These are phyloP conservation scores for Podotricha telesiphe DNA, from an alignment of 2,888 invertebrate genomes.

Conservation along the genomic window DNA sequence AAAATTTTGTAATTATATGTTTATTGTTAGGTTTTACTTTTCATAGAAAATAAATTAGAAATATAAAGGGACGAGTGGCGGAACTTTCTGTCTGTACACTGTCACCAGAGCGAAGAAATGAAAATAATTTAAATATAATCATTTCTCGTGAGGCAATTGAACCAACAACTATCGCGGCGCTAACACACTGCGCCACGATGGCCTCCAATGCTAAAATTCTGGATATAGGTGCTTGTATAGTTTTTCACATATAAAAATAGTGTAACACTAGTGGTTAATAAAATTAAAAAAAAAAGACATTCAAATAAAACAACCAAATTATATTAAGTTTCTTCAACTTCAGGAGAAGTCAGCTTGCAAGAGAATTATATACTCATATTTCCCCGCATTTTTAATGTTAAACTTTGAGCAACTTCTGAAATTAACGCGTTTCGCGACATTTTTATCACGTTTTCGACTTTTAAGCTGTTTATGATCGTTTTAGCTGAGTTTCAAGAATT, in stretches of 20 bases:
- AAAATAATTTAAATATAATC: no score
- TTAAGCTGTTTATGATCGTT: slow-evolving; percentile 40
- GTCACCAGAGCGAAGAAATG: no score
- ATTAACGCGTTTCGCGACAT: slow-evolving; percentile 40
- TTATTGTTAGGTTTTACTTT: no score
- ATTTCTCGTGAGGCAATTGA: no score
- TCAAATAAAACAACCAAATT: background rate
- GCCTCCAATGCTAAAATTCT: no score
- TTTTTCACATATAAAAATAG: no score
- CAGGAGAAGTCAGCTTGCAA: slow-evolving; percentile 34
- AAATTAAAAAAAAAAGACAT: background rate
- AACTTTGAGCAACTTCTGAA: slow-evolving; percentile 39
- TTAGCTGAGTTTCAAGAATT: slow-evolving; percentile 20
- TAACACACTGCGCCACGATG: no score
- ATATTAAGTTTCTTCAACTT: slow-evolving; percentile 7
- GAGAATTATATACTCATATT: slow-evolving; percentile 41
- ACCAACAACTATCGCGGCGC: no score
- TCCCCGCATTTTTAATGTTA: slow-evolving; percentile 40
- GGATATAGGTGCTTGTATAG: no score
- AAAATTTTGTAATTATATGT: background rate
- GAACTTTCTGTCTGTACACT: no score
- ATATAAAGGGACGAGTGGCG: no score
- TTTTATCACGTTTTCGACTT: slow-evolving; percentile 40
- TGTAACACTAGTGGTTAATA: background rate
- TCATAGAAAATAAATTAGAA: no score